phyloP scores from a whole-genome alignment of 2,888 invertebrate genomes.

The Ceraclea dissimilis region DNA sequence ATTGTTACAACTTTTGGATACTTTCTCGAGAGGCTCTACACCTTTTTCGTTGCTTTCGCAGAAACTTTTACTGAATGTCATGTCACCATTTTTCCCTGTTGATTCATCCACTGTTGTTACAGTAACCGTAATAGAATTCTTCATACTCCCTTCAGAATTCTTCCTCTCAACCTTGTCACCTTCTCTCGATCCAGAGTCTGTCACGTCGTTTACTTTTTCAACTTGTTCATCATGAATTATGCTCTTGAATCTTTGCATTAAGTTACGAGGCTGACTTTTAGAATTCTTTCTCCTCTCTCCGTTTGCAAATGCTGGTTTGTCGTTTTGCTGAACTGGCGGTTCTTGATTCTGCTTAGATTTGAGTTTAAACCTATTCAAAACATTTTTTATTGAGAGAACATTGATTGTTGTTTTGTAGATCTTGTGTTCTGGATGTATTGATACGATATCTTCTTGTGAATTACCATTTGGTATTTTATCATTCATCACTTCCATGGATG shows the following conservation, averaged over 20 bases:
- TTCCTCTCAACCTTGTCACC: slow-evolving; percentile 1
- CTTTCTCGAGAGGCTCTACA: slow-evolving; percentile 2
- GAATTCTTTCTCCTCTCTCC: slow-evolving; percentile 29
- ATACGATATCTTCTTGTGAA: slow-evolving; percentile 38
- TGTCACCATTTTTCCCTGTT: slow-evolving; percentile 9
- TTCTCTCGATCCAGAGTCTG: neutral
- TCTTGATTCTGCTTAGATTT: slow-evolving; percentile 33
- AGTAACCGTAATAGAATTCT: slow-evolving; percentile 15
- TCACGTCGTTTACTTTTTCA: slow-evolving; percentile 3
- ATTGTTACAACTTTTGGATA: slow-evolving; percentile 24
- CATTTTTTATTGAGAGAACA: slow-evolving; percentile 48
- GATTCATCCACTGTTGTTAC: slow-evolving; percentile 18
- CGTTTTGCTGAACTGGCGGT: neutral
- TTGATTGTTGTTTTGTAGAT: slow-evolving; percentile 62
- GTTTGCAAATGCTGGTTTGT: slow-evolving; percentile 26
- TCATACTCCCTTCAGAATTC: slow-evolving; percentile 1
- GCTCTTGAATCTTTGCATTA: slow-evolving; percentile 44
- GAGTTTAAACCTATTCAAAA: slow-evolving; percentile 48
- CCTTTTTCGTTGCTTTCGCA: slow-evolving; percentile 7
- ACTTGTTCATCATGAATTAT: slow-evolving; percentile 44
- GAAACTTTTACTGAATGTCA: slow-evolving; percentile 18
- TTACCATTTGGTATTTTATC: slow-evolving; percentile 38
- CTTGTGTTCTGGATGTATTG: slow-evolving; percentile 71
- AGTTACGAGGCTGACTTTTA: slow-evolving; percentile 43
- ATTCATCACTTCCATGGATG: slow-evolving; percentile 49